Conservation (phyloP, 2,113 vertebrate genomes). For the Myodes glareolus region DNA sequence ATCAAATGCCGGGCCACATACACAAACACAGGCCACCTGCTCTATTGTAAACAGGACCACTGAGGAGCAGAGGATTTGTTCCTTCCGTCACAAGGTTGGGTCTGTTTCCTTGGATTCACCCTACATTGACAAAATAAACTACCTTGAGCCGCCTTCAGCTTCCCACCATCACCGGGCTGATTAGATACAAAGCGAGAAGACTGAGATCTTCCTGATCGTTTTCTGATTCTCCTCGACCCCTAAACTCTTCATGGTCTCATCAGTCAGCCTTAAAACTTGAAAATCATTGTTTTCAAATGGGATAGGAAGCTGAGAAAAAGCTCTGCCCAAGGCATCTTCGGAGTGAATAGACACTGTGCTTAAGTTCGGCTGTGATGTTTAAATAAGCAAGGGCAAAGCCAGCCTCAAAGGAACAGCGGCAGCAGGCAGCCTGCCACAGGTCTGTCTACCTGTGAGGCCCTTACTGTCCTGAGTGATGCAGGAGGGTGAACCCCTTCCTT, state of each 20-base stretch:
- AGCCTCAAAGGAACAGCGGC: fast-evolving
- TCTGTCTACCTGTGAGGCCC: fast-evolving
- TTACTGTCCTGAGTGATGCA: fast-evolving
- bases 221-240: not conserved
- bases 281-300: not conserved
- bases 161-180: not conserved
- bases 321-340: fast-evolving
- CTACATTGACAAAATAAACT: not conserved
- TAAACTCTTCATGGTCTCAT: not conserved
- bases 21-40: not conserved
- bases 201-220: fast-evolving
- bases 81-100: fast-evolving
- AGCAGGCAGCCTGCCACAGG: fast-evolving
- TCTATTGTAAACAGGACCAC: not conserved
- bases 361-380: too few species aligned
- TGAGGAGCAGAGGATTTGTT: fast-evolving
- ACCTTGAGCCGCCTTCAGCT: too few species aligned
- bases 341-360: fast-evolving
- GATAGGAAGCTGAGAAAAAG: not conserved
- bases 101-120: too few species aligned
- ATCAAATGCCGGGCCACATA: not conserved
- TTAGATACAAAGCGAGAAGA: too few species aligned
- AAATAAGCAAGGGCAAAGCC: not conserved
- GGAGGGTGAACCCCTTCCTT: not conserved
- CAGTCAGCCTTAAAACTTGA: not conserved